Percentiles rank a stretch among this genome's conserved stretches.
These are phyloP conservation scores for Nibea albiflora DNA, from an alignment of 2,113 vertebrate species.

Conservation along the genomic window DNA sequence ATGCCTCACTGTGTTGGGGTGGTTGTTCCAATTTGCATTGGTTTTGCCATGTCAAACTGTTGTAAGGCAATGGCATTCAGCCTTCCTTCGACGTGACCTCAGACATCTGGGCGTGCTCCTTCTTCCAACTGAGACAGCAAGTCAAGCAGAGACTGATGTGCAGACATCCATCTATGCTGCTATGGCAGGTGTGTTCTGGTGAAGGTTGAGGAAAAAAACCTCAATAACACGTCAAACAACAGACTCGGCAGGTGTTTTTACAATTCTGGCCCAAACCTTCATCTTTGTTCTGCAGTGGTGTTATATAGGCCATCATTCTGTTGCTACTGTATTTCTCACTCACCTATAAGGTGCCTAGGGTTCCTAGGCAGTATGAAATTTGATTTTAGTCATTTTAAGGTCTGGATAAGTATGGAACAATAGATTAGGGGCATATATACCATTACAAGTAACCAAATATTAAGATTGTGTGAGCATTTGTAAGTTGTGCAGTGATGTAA, in stretches of 20 bases:
- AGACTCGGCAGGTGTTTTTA: constrained; percentile 17
- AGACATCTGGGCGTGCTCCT: neutral
- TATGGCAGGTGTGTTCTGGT: neutral
- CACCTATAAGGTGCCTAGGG: neutral
- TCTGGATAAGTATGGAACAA: no score
- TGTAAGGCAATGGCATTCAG: neutral
- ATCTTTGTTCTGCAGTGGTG: constrained; percentile 20
- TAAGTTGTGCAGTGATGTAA: no score
- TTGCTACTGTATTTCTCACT: constrained; percentile 1
- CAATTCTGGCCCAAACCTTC: neutral
- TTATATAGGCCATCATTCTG: constrained; percentile 9
- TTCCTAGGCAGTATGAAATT: no score
- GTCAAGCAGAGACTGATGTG: constrained; percentile 11
- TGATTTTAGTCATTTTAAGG: no score
- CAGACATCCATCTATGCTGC: neutral
- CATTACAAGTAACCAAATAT: no score
- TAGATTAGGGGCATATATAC: no score
- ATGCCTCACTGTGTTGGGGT: neutral
- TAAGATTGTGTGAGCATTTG: no score
- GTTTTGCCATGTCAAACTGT: neutral
- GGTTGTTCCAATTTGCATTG: neutral
- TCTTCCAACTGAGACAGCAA: neutral
- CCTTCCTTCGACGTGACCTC: neutral
- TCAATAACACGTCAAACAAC: constrained; percentile 23
- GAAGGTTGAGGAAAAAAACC: neutral